These are phyloP conservation scores for Drosophila paulistorum DNA, from an alignment of 1,140 invertebrate genomes.

Conservation along the genomic window DNA sequence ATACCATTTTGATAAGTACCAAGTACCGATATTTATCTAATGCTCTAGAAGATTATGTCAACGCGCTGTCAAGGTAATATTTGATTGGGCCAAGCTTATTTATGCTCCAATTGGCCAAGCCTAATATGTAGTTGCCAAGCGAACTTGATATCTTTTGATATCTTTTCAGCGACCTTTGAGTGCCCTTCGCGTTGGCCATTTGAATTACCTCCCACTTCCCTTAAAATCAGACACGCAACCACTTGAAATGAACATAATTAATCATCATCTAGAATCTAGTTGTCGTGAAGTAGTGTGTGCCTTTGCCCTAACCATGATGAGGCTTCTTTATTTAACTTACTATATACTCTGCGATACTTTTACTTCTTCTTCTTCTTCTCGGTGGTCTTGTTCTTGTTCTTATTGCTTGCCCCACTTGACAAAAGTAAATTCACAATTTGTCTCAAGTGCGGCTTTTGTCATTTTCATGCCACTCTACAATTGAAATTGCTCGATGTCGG, in stretches of 20 bases:
- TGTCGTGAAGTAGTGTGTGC: conserved; percentile 49
- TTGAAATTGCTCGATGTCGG: conserved; percentile 24
- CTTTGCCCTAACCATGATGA: conserved; percentile 26
- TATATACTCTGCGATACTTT: too few species aligned
- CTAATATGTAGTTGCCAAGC: conserved; percentile 1
- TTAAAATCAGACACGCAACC: conserved; percentile 23
- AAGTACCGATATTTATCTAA: conserved; percentile 60
- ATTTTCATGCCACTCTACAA: conserved; percentile 61
- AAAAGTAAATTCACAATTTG: conserved; percentile 78
- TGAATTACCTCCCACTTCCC: conserved; percentile 13
- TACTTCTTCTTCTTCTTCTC: too few species aligned
- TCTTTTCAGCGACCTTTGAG: conserved; percentile 26
- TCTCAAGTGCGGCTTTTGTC: conserved; percentile 70
- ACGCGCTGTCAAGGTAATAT: conserved; percentile 60
- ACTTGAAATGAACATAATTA: conserved; percentile 66
- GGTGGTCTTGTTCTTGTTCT: not conserved
- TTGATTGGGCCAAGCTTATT: conserved; percentile 62
- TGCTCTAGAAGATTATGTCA: conserved; percentile 60
- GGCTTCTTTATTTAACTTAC: conserved; percentile 2
- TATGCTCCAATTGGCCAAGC: conserved; percentile 56
- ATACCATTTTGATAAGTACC: conserved; percentile 44
- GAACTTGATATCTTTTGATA: conserved; percentile 28
- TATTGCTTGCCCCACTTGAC: conserved; percentile 21
- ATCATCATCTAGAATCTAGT: conserved; percentile 68
- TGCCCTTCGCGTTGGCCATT: conserved; percentile 61